phyloP scores from a whole-genome alignment of 1,140 invertebrate genomes.

The Philotrypesis tridentata region DNA sequence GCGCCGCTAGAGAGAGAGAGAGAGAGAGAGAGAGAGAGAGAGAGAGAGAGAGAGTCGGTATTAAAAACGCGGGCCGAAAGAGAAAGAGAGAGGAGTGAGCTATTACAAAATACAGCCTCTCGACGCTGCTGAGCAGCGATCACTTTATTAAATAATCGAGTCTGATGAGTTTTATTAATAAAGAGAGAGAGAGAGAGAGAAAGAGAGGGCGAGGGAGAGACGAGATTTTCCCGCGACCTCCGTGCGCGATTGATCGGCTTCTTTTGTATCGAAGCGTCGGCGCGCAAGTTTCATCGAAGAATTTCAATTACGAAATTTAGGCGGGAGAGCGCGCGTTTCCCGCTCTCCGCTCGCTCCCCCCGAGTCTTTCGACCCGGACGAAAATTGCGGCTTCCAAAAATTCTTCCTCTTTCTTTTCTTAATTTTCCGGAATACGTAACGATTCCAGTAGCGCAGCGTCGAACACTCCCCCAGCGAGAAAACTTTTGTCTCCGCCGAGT shows the following conservation, averaged over 20 bases:
- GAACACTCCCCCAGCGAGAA: too few species aligned
- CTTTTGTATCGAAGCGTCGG: constrained; percentile 16
- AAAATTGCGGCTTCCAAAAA: too few species aligned
- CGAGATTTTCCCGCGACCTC: not conserved
- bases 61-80: too few species aligned
- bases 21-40: too few species aligned
- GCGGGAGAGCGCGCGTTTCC: not conserved
- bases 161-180: constrained; percentile 28
- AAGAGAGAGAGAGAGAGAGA: constrained; percentile 29
- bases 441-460: too few species aligned
- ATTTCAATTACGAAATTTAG: constrained; percentile 41
- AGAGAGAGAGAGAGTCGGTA: too few species aligned
- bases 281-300: constrained; percentile 33
- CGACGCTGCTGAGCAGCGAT: not conserved
- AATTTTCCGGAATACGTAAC: too few species aligned
- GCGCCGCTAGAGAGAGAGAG: too few species aligned
- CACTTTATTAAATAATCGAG: constrained; percentile 43
- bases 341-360: not conserved
- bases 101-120: constrained; percentile 1
- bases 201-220: not conserved
- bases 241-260: constrained; percentile 46
- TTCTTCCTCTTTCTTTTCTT: too few species aligned
- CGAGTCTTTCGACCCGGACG: too few species aligned
- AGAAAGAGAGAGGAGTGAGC: not conserved
- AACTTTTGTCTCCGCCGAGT: not conserved